These are phyloP conservation scores for Watersipora subatra DNA, from an alignment of 1,140 invertebrate genomes.

Conservation along the genomic window DNA sequence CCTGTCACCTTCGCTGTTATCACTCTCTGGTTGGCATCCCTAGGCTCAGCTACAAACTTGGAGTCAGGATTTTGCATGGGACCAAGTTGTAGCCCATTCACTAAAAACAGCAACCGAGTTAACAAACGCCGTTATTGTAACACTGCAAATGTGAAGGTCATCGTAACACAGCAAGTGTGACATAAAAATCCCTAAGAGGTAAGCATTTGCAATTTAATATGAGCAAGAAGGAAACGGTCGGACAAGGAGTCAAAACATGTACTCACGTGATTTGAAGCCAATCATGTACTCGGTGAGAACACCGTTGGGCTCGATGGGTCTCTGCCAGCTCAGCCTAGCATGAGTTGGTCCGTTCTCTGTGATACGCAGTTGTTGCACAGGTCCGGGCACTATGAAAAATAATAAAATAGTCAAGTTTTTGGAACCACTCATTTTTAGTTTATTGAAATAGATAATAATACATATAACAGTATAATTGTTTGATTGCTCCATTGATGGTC, in stretches of 20 bases:
- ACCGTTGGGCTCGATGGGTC: slow-evolving; percentile 83
- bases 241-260: too few relatives aligned
- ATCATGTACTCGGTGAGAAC: slow-evolving; percentile 81
- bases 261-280: slow-evolving; percentile 66
- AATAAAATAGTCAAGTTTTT: slow-evolving; percentile 5
- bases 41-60: slow-evolving; percentile 53
- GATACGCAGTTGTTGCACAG: slow-evolving; percentile 67
- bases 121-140: neutral
- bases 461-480: too few relatives aligned
- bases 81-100: slow-evolving; percentile 42
- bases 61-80: slow-evolving; percentile 57
- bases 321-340: slow-evolving; percentile 75
- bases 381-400: slow-evolving; percentile 56
- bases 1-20: slow-evolving; percentile 71
- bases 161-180: too few relatives aligned
- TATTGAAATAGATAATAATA: too few relatives aligned
- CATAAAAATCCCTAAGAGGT: too few relatives aligned
- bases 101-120: slow-evolving; percentile 10
- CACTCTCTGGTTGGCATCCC: too few relatives aligned
- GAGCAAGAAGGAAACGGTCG: too few relatives aligned
- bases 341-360: slow-evolving; percentile 74
- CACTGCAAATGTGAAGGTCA: neutral
- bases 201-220: too few relatives aligned
- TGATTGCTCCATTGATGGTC: too few relatives aligned
- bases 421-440: too few relatives aligned